A percentile compares a stretch with the other conserved stretches of the same genome.
These are phyloP conservation scores for Channa maculata DNA, from an alignment of 2,113 vertebrate species.

Conservation along the genomic window DNA sequence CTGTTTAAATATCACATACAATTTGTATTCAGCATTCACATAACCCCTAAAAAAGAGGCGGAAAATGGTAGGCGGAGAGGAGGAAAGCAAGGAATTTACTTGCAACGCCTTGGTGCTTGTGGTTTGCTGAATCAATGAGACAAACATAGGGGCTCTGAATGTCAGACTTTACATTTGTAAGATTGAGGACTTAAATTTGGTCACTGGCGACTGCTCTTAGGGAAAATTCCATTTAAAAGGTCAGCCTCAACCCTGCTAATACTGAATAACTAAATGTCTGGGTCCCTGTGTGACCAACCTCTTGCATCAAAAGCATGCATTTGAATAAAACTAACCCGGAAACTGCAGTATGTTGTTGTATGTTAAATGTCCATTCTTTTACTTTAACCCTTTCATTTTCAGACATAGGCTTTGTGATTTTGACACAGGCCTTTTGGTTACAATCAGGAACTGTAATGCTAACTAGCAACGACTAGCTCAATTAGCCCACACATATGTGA, in stretches of 20 bases:
- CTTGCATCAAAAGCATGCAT: slow-evolving; percentile 40
- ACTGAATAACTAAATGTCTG: slow-evolving; percentile 65
- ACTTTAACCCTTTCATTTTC: slow-evolving; percentile 2
- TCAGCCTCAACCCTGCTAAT: slow-evolving; percentile 63
- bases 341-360: neutral
- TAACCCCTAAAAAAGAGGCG: slow-evolving; percentile 29
- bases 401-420: neutral
- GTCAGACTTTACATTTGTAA: slow-evolving; percentile 79
- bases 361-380: slow-evolving; percentile 1
- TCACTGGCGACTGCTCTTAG: slow-evolving; percentile 66
- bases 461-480: slow-evolving; percentile 16
- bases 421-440: slow-evolving; percentile 1
- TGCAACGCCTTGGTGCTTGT: slow-evolving; percentile 58
- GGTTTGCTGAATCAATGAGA: slow-evolving; percentile 82
- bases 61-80: slow-evolving; percentile 40
- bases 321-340: neutral
- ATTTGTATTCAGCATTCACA: slow-evolving; percentile 79
- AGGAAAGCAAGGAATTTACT: slow-evolving; percentile 56
- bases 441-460: neutral
- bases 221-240: slow-evolving; percentile 77
- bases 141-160: slow-evolving; percentile 80
- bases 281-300: slow-evolving; percentile 22
- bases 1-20: slow-evolving; percentile 83
- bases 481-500: slow-evolving; percentile 21
- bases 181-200: slow-evolving; percentile 77